Percentiles rank a stretch among this genome's conserved stretches.
Evolutionary conservation across 2,888 invertebrate species (phyloP).

Genomic region (Incurvaria masculella): DNA sequence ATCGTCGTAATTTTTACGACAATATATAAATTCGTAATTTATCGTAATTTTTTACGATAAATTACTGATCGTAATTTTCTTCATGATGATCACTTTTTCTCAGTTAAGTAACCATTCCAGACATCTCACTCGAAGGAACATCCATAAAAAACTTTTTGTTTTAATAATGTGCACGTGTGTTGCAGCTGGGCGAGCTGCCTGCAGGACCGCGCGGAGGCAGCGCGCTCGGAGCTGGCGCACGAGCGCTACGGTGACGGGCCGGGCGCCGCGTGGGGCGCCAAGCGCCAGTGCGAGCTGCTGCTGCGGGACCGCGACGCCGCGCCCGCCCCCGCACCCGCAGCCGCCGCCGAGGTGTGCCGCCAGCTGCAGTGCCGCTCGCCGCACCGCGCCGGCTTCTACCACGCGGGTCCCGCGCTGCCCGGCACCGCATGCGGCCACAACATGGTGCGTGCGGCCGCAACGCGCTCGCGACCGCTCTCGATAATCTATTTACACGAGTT

Average conservation of each 20-base stretch:
- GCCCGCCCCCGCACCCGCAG: conserved; percentile 27
- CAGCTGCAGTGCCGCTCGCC: conserved; percentile 71
- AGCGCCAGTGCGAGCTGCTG: conserved; percentile 63
- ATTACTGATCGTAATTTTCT: too few species aligned
- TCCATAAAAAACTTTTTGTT: too few species aligned
- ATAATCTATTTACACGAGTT: too few species aligned
- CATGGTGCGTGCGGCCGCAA: conserved; percentile 58
- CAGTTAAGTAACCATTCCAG: too few species aligned
- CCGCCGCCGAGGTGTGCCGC: conserved; percentile 48
- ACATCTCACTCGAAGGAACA: too few species aligned
- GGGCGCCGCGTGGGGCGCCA: conserved; percentile 67
- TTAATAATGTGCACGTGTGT: conserved; percentile 5
- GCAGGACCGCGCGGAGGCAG: conserved; percentile 51
- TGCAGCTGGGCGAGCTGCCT: conserved; percentile 64
- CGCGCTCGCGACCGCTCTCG: too few species aligned
- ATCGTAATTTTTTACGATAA: too few species aligned
- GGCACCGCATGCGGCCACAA: conserved; percentile 69
- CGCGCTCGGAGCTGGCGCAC: conserved; percentile 55
- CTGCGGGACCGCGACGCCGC: conserved; percentile 66
- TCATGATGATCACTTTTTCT: too few species aligned
- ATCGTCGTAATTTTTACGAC: too few species aligned
- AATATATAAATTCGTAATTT: too few species aligned
- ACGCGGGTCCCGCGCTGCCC: conserved; percentile 79
- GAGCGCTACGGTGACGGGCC: conserved; percentile 62
- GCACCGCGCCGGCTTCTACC: conserved; percentile 69